Conservation (phyloP, 2,888 invertebrate species). For the Empis stercorea region DNA sequence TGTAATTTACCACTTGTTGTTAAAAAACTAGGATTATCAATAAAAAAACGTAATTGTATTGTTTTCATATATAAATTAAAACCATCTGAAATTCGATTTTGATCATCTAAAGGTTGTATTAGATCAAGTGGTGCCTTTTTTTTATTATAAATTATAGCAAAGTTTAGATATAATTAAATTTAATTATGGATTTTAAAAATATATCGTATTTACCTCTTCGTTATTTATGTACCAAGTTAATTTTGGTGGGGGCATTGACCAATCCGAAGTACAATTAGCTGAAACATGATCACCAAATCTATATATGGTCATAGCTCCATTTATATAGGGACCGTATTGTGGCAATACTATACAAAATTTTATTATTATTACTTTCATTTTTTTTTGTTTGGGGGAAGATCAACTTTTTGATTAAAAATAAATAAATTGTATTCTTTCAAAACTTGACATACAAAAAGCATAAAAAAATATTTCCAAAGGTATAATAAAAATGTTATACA, state of each 20-base stretch:
- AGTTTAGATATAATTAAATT: too few species aligned
- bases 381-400: not conserved
- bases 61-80: slow-evolving; percentile 31
- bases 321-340: slow-evolving; percentile 32
- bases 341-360: slow-evolving; percentile 28
- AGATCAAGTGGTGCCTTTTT: slow-evolving; percentile 28
- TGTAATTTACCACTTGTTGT: slow-evolving; percentile 29
- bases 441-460: too few species aligned
- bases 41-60: slow-evolving; percentile 31
- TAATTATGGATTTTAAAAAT: too few species aligned
- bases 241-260: slow-evolving; percentile 33
- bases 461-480: too few species aligned
- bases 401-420: not conserved
- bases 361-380: not conserved
- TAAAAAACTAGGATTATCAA: slow-evolving; percentile 32
- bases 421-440: not conserved
- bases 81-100: slow-evolving; percentile 30
- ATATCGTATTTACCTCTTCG: slow-evolving; percentile 9
- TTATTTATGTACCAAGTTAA: slow-evolving; percentile 35
- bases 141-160: not conserved
- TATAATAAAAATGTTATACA: too few species aligned
- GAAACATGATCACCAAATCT: slow-evolving; percentile 32
- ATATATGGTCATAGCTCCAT: slow-evolving; percentile 28
- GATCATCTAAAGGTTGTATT: slow-evolving; percentile 32
- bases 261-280: slow-evolving; percentile 35